A percentile compares a stretch with the other conserved stretches of the same genome.
These are phyloP conservation scores for Dynastes hyllus DNA, from an alignment of 2,888 invertebrate genomes.

Conservation along the genomic window DNA sequence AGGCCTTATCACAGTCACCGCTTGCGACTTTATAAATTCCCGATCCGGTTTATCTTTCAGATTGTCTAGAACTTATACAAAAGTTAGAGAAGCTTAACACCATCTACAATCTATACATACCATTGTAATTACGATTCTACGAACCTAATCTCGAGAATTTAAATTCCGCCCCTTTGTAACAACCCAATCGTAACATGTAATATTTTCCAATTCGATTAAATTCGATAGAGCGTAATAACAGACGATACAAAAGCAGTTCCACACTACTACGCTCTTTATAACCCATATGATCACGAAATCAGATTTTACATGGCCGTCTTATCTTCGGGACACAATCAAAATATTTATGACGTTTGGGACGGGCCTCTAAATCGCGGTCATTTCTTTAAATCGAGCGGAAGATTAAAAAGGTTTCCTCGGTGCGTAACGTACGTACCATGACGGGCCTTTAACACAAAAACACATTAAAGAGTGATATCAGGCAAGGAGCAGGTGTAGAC, in stretches of 20 bases:
- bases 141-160: too few species aligned
- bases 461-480: constrained; percentile 16
- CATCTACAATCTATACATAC: too few species aligned
- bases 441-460: constrained; percentile 15
- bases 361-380: constrained; percentile 28
- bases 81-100: too few species aligned
- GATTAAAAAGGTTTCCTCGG: constrained; percentile 28
- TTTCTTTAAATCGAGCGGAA: constrained; percentile 34
- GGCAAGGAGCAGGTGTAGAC: constrained; percentile 25
- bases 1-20: too few species aligned
- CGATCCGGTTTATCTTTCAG: too few species aligned
- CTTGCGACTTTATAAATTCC: too few species aligned
- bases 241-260: background rate
- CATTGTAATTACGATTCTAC: too few species aligned
- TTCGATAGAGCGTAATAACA: constrained; percentile 6
- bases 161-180: background rate
- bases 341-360: constrained; percentile 33
- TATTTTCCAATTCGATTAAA: constrained; percentile 11
- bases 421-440: constrained; percentile 26
- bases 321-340: constrained; percentile 29
- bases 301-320: constrained; percentile 21
- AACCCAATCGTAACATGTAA: constrained; percentile 5
- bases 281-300: constrained; percentile 25
- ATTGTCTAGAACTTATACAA: too few species aligned
- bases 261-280: background rate